Percentiles rank a stretch among this genome's conserved stretches.
These are phyloP conservation scores for Scelioninae gen. 1 DNA, from an alignment of 2,888 invertebrate genomes.

Conservation along the genomic window DNA sequence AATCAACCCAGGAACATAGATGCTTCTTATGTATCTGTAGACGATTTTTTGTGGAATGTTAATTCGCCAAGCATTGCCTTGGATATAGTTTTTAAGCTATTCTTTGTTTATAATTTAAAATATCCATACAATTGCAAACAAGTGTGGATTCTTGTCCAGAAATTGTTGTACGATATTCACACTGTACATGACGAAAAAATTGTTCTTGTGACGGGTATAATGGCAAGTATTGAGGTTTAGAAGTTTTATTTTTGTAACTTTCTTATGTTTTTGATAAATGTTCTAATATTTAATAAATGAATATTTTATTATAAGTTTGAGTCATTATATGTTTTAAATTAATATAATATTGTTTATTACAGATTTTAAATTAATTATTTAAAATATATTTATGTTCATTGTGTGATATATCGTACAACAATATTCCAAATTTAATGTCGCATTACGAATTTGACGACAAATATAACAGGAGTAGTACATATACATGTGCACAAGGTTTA, in stretches of 20 bases:
- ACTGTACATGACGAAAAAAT: conserved; percentile 22
- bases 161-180: conserved; percentile 8
- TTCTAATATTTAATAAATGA: background rate
- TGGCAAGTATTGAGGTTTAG: conserved; percentile 15
- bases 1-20: background rate
- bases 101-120: too few relatives aligned
- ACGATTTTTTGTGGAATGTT: conserved; percentile 16
- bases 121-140: conserved; percentile 5
- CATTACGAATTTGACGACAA: background rate
- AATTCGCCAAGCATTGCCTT: too few relatives aligned
- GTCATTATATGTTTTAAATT: too few relatives aligned
- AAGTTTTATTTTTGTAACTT: background rate
- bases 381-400: background rate
- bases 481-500: conserved; percentile 11
- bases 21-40: conserved; percentile 14
- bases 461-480: background rate
- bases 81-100: too few relatives aligned
- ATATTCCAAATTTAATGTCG: background rate
- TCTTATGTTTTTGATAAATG: background rate
- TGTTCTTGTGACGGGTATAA: conserved; percentile 4
- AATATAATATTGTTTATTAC: background rate
- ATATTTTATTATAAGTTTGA: background rate
- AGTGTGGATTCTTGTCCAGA: conserved; percentile 19
- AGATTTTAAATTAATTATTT: background rate
- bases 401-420: background rate